Evolutionary conservation across 2,888 invertebrate species (phyloP).

Genomic region (Parapristionchus giblindavisi): DNA sequence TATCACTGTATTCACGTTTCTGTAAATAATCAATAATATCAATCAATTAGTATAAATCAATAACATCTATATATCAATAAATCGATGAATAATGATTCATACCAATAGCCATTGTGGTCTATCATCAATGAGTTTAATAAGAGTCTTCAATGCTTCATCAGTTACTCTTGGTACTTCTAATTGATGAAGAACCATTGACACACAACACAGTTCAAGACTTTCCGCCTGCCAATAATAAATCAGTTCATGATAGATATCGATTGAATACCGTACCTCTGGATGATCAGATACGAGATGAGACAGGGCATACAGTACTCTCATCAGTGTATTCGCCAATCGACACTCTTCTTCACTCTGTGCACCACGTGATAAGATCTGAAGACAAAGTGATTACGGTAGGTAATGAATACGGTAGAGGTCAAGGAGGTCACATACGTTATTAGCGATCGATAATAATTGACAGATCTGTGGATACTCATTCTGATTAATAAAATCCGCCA

Average conservation of each 20-base stretch:
- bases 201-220: constrained; percentile 10
- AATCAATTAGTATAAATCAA: not conserved
- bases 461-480: constrained; percentile 42
- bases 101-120: constrained; percentile 44
- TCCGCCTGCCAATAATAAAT: constrained; percentile 11
- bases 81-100: not conserved
- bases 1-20: constrained; percentile 4
- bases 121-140: constrained; percentile 46
- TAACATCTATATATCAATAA: not conserved
- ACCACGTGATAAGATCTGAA: constrained; percentile 4
- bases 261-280: not conserved
- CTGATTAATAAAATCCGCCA: constrained; percentile 48
- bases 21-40: not conserved
- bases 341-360: constrained; percentile 38
- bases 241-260: not conserved
- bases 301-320: constrained; percentile 47
- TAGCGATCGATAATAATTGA: not conserved
- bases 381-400: not conserved
- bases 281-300: constrained; percentile 53
- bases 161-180: constrained; percentile 22
- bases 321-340: constrained; percentile 47
- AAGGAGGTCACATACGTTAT: not conserved
- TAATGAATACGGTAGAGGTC: not conserved
- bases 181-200: constrained; percentile 16
- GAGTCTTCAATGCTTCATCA: constrained; percentile 41